Evolutionary conservation across 2,797 vertebrate genomes (phyloP), one percentile per base, ranked within the genome.

Genomic region (Odontamblyopus lacepedii): DNA sequence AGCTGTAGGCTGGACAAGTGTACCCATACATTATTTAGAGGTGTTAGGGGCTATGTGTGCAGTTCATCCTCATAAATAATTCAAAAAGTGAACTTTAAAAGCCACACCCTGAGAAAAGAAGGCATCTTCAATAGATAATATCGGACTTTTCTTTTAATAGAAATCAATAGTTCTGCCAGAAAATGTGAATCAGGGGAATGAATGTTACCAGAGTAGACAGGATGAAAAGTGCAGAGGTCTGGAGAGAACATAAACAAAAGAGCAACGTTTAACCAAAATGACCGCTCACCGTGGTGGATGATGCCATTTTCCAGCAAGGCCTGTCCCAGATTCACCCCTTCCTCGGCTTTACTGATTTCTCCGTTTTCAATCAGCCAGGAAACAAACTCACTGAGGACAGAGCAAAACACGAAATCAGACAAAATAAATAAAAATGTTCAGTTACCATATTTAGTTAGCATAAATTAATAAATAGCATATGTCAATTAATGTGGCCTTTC

Each of bases 241-340:
- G 8, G 29, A n/a, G 29, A 23, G 55, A 29, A 51, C 23, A 51
- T 38, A 71, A 38, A 68, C 15, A 30, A 3, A 38, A 67, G 5
- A 35, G 1, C 59, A 68, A 35, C 57, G 67, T 51, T 53, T 51
- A 27, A n/a, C 44, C 13, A 13, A 51, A 67, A 29, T 23, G 19
- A 35, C 56, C 61, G 80, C 95, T 96, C 90, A 98, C 98, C 97
- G 0, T 99, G 98, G 90, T 99, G 98, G 88, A 99, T 99, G 76
- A 99, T 98, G 71, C 98, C 98, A 1, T 99, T 99, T 89, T 99
- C 98, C 91, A 99, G 67, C 41, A 99, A 88, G 6, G 98, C 98
- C 86, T 99, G 98, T 85, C 98, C 98, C 87, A 99, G 83, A 90
- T 99, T 99, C 80, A 99, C 96, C 2, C 98, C 98, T 89, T 99